Percentiles rank a stretch among this genome's conserved stretches.
phyloP scores from a whole-genome alignment of 1,140 invertebrate species.

The Drosophila orena region DNA sequence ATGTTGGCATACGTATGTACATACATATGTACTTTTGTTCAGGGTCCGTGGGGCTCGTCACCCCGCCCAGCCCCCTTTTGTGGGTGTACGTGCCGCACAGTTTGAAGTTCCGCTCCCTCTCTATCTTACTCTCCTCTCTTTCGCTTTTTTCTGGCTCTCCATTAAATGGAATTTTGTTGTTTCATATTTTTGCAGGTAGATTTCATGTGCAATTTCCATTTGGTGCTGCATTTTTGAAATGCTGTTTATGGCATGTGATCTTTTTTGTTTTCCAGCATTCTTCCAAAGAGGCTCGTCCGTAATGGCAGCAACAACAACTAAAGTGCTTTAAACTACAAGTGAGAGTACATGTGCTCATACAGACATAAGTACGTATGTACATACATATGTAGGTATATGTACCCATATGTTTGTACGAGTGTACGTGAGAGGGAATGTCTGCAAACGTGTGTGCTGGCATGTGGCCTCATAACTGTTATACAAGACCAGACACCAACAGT shows the following conservation, averaged over 20 bases:
- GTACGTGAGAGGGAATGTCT: constrained; percentile 9
- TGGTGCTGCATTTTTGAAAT: constrained; percentile 4
- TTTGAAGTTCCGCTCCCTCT: constrained; percentile 21
- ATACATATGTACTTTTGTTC: constrained; percentile 17
- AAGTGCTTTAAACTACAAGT: constrained; percentile 9
- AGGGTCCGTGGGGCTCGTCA: constrained; percentile 72
- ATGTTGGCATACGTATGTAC: constrained; percentile 1
- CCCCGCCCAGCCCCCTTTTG: constrained; percentile 18
- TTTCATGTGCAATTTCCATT: constrained; percentile 24
- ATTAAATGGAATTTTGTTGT: constrained; percentile 59
- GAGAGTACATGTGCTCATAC: neutral
- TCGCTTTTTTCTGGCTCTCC: constrained; percentile 2
- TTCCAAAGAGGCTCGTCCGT: constrained; percentile 44
- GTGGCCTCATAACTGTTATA: constrained; percentile 46
- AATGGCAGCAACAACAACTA: constrained; percentile 21
- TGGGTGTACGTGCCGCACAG: constrained; percentile 32
- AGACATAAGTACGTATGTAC: constrained; percentile 3
- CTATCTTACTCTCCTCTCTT: neutral
- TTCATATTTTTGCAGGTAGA: constrained; percentile 21
- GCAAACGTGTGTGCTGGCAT: constrained; percentile 27
- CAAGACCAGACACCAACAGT: constrained; percentile 30
- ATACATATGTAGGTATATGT: neutral
- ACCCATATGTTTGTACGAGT: neutral
- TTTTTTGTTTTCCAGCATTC: neutral
- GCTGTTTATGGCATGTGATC: constrained; percentile 4